A percentile compares a stretch with the other conserved stretches of the same genome.
These are phyloP conservation scores for Calliscelio sp. DNA, from an alignment of 2,888 invertebrate species.

Conservation along the genomic window DNA sequence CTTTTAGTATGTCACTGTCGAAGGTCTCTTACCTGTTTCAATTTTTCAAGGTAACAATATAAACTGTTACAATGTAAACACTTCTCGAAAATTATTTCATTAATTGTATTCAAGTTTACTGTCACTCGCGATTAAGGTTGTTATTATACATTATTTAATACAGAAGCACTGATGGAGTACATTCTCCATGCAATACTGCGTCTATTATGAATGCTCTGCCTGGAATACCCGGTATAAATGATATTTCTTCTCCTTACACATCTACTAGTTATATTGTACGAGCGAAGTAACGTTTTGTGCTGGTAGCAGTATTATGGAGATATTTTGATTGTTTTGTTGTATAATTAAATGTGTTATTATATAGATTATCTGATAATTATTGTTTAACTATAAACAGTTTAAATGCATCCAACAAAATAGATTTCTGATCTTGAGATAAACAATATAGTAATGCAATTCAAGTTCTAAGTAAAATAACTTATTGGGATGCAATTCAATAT, in stretches of 20 bases:
- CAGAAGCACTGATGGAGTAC: constrained; percentile 21
- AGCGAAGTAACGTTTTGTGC: no score
- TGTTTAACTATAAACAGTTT: no score
- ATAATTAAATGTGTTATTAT: no score
- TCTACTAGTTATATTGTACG: constrained; percentile 14
- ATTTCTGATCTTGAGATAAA: no score
- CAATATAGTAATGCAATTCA: no score
- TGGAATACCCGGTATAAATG: constrained; percentile 55
- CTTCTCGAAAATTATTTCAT: constrained; percentile 29
- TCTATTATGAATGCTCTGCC: constrained; percentile 48
- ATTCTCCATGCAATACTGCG: constrained; percentile 32
- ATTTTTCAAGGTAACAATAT: constrained; percentile 40
- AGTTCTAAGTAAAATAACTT: no score
- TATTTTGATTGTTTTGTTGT: no score
- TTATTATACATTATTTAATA: constrained; percentile 11
- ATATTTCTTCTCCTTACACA: constrained; percentile 48
- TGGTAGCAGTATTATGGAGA: no score
- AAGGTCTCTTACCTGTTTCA: constrained; percentile 59
- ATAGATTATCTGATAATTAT: no score
- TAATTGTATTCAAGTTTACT: not conserved
- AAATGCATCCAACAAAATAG: no score
- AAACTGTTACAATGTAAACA: no score
- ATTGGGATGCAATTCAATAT: no score
- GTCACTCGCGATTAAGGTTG: not conserved
- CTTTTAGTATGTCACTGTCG: constrained; percentile 42